phyloP scores from a whole-genome alignment of 2,888 invertebrate genomes.

The Idaea dimidiata region DNA sequence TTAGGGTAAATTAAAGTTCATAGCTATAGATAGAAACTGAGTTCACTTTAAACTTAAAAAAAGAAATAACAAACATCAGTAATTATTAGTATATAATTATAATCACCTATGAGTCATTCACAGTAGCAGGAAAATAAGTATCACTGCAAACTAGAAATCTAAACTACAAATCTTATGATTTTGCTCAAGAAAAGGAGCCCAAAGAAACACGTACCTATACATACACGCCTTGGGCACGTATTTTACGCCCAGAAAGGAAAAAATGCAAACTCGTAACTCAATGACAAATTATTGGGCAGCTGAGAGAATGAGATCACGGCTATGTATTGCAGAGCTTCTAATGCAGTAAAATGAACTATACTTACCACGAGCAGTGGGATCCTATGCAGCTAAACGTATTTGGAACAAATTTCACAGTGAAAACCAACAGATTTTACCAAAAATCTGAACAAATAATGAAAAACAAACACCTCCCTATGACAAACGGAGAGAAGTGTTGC shows the following conservation, averaged over 20 bases:
- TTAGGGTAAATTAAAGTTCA: no score
- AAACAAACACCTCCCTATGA: neutral
- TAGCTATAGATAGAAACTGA: no score
- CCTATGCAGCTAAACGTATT: neutral
- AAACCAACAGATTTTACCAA: neutral
- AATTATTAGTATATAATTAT: no score
- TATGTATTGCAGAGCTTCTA: neutral
- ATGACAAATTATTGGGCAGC: slow-evolving; percentile 14
- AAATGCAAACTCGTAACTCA: slow-evolving; percentile 8
- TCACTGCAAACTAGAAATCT: neutral
- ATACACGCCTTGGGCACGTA: neutral
- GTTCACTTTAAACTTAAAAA: no score
- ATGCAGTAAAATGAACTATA: neutral
- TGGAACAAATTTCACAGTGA: neutral
- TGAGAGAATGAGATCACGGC: slow-evolving; percentile 25
- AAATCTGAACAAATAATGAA: neutral
- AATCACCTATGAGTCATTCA: neutral
- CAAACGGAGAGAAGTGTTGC: neutral
- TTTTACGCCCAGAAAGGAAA: slow-evolving; percentile 13
- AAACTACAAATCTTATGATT: neutral
- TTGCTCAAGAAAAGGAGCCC: neutral
- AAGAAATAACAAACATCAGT: no score
- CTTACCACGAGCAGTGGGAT: neutral
- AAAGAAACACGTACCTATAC: neutral
- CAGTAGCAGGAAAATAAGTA: neutral